Base-by-base conservation (phyloP, 2,797 vertebrate genomes). In the Phaenicophaeus curvirostris region DNA sequence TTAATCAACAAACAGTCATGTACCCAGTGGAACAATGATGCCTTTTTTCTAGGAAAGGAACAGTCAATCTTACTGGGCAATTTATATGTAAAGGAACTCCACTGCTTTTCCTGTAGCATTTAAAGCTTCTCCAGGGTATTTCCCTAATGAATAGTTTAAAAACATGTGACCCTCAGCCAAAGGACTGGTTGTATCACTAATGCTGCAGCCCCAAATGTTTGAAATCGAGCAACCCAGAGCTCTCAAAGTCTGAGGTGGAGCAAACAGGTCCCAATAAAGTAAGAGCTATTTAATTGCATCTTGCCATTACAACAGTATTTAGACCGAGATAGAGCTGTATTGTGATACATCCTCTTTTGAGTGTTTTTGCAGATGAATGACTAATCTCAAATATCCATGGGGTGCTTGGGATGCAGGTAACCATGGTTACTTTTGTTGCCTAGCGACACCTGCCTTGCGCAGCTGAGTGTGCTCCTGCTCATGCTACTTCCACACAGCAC, bases 381-480 rank as follows among this genome's bases (percentile, higher is more conserved):
- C 18, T 89, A 81, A 82, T 54, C 83, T 66, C 9, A 3, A 65
- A 72, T 62, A 42, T 35, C 81, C 2, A 4, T 1, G 1, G 35
- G 33, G 54, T 1, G 3, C 79, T 7, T 33, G 53, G 62, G 88
- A 90, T 95, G 91, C 74, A 73, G 76, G 84, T 94, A 82, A 75
- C 91, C 87, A 68, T 94, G 86, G 96, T 42, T 77, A 95, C 77
- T 17, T 20, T 24, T 6, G 90, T 81, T 73, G 91, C 93, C 92
- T 91, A 74, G 94, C 13, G 4, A 92, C 91, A 24, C 23, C 54
- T 59, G 31, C 59, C 61, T 55, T 7, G 46, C 1, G 8, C 65
- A 50, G 80, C 90, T 15, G 35, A 37, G 69, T 2, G 0, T 15
- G 27, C 30, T 62, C 41, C 75, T 51, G 76, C 42, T 59, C 72